Evolutionary conservation across 1,140 invertebrate species (phyloP).

Genomic region (Nasonia longicornis): DNA sequence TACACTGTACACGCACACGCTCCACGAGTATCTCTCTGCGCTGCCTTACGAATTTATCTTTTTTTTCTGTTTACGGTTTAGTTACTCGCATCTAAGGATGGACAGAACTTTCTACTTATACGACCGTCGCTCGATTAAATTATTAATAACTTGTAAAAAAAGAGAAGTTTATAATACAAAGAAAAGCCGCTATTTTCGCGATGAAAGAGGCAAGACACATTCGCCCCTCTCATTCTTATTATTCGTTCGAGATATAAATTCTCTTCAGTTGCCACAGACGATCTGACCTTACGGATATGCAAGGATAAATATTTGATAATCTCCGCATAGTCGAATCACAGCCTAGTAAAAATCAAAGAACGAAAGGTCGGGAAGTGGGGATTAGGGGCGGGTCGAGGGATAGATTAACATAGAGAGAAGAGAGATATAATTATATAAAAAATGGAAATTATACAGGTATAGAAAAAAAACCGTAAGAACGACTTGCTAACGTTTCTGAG

Average conservation of each 20-base stretch:
- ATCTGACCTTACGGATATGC: slow-evolving; percentile 40
- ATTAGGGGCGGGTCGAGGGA: neutral
- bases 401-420: slow-evolving; percentile 13
- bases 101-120: slow-evolving; percentile 50
- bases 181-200: slow-evolving; percentile 29
- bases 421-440: slow-evolving; percentile 23
- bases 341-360: slow-evolving; percentile 51
- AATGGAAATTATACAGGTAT: neutral
- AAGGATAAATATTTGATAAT: slow-evolving; percentile 51
- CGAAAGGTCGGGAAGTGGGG: slow-evolving; percentile 22
- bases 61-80: slow-evolving; percentile 49
- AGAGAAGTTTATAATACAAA: slow-evolving; percentile 37
- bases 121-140: slow-evolving; percentile 34
- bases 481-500: slow-evolving; percentile 27
- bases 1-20: slow-evolving; percentile 69
- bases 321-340: slow-evolving; percentile 51
- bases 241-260: neutral
- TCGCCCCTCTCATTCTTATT: neutral
- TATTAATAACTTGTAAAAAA: slow-evolving; percentile 41
- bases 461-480: slow-evolving; percentile 36
- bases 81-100: slow-evolving; percentile 55
- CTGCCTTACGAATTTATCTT: slow-evolving; percentile 56
- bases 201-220: neutral
- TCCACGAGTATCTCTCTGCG: slow-evolving; percentile 61
- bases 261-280: slow-evolving; percentile 30